Conservation (phyloP, 1,140 invertebrate genomes). For the Diuraphis noxia region DNA sequence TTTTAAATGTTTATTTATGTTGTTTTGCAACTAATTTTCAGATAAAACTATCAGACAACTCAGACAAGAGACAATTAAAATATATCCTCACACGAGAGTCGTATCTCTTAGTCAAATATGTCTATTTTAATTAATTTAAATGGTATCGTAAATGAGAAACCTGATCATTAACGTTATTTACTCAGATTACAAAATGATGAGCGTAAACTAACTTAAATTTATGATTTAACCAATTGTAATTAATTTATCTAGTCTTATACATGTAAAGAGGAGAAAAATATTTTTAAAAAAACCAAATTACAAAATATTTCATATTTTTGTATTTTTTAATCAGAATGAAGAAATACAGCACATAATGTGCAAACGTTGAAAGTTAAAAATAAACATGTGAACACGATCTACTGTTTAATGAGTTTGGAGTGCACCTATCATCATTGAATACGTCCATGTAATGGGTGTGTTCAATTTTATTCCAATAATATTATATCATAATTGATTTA, state of each 20-base stretch:
- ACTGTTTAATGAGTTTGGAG: not conserved
- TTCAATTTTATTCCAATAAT: not conserved
- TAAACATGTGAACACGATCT: too few species aligned
- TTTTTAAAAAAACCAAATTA: too few species aligned
- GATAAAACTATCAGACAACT: too few species aligned
- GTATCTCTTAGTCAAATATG: not conserved
- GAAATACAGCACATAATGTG: too few species aligned
- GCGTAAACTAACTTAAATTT: not conserved
- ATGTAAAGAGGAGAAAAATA: too few species aligned
- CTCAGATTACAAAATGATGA: not conserved
- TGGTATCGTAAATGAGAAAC: not conserved
- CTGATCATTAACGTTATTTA: not conserved
- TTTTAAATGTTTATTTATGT: not conserved
- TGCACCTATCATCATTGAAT: not conserved
- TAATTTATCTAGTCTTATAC: not conserved
- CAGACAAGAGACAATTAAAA: too few species aligned
- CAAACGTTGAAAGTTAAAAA: too few species aligned
- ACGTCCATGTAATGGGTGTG: not conserved
- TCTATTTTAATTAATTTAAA: not conserved
- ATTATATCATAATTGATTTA: too few species aligned
- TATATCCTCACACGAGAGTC: not conserved
- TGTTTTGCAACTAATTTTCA: not conserved
- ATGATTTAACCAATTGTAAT: not conserved
- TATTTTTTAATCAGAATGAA: too few species aligned
- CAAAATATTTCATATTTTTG: too few species aligned